These are phyloP conservation scores for Coecobrya sp. DNA, from an alignment of 2,888 invertebrate genomes.

Conservation along the genomic window DNA sequence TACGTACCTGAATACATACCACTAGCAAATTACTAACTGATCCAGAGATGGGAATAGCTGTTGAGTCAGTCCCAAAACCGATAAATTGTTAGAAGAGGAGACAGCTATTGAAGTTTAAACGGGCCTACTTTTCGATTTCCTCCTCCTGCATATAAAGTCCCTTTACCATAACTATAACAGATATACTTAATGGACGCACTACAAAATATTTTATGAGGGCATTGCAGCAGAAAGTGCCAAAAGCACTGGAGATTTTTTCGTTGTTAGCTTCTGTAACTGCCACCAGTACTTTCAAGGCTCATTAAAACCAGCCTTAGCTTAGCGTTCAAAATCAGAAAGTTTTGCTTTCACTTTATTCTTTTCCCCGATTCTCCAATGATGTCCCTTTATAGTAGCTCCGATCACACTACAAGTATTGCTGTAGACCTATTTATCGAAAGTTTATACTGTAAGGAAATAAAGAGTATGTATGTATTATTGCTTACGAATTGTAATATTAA, in stretches of 20 bases:
- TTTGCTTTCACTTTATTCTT: conserved; percentile 17
- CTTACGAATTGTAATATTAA: conserved; percentile 6
- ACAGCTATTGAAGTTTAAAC: conserved; percentile 54
- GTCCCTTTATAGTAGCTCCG: not conserved
- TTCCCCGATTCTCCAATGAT: conserved; percentile 30
- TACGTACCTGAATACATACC: not conserved
- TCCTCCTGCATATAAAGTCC: not conserved
- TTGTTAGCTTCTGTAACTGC: not conserved
- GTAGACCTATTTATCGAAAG: not conserved
- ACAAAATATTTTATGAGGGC: conserved; percentile 8
- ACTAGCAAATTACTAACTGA: conserved; percentile 21
- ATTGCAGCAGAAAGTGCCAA: conserved; percentile 47
- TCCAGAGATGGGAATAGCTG: conserved; percentile 10
- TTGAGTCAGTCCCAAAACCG: conserved; percentile 40
- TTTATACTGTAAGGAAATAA: not conserved
- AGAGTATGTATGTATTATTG: conserved; percentile 7
- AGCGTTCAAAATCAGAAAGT: conserved; percentile 22
- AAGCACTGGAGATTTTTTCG: not conserved
- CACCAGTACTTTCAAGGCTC: conserved; percentile 59
- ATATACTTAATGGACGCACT: not conserved
- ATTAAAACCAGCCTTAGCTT: conserved; percentile 60
- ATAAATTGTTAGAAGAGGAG: conserved; percentile 57
- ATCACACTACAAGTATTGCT: not conserved
- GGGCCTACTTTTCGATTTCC: conserved; percentile 3
- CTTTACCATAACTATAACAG: not conserved